phyloP scores from a whole-genome alignment of 1,140 invertebrate species.

The Dryas iulia region DNA sequence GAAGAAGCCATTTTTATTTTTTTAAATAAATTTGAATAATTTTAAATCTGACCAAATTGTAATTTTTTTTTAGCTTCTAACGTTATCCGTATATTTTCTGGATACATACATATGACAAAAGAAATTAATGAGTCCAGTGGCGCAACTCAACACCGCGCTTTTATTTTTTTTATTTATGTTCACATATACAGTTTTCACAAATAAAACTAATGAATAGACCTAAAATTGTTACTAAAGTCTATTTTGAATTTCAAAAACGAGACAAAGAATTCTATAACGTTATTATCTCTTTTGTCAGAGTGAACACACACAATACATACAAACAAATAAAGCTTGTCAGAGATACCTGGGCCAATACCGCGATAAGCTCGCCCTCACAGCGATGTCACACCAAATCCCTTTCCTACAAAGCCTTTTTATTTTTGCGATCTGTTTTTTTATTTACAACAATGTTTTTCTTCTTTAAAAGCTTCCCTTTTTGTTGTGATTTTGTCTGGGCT shows the following conservation, averaged over 20 bases:
- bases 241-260: neutral
- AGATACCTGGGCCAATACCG: conserved; percentile 39
- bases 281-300: conserved; percentile 25
- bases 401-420: conserved; percentile 51
- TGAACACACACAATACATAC: conserved; percentile 17
- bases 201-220: neutral
- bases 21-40: no score
- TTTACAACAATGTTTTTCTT: conserved; percentile 42
- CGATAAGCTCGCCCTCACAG: conserved; percentile 47
- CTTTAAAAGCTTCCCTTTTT: conserved; percentile 34
- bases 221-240: neutral
- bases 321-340: conserved; percentile 17
- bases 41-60: no score
- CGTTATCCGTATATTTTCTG: no score
- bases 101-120: no score
- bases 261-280: conserved; percentile 14
- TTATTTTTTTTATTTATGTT: no score
- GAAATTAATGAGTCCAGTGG: no score
- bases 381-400: conserved; percentile 52
- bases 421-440: conserved; percentile 46
- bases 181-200: no score
- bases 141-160: no score
- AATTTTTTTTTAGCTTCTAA: no score
- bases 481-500: conserved; percentile 25
- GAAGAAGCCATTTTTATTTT: no score